Percentiles rank a stretch among this genome's conserved stretches.
Evolutionary conservation across 1,140 invertebrate genomes (phyloP).

Genomic region (Diplogasteroides magnus): DNA sequence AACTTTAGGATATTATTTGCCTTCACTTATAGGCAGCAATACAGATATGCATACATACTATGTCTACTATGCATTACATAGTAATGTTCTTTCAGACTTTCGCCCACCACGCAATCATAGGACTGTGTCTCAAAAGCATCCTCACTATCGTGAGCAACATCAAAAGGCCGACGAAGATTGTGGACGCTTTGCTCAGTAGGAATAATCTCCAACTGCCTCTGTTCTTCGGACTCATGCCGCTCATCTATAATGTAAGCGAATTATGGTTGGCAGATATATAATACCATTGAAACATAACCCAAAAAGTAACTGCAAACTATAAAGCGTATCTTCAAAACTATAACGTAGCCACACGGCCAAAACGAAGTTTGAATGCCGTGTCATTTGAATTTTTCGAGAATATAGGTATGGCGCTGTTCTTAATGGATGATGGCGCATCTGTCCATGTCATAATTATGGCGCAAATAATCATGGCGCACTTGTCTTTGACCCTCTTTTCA

Average conservation of each 20-base stretch:
- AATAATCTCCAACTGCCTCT: conserved; percentile 35
- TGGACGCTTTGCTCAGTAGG: conserved; percentile 13
- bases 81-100: conserved; percentile 23
- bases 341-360: not conserved
- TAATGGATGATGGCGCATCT: no score
- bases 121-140: conserved; percentile 21
- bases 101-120: conserved; percentile 30
- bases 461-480: no score
- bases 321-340: no score
- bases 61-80: no score
- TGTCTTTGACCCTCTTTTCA: no score
- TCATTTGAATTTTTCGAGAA: not conserved
- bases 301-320: no score
- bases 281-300: no score
- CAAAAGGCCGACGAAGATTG: conserved; percentile 15
- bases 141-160: conserved; percentile 22
- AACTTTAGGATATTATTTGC: no score
- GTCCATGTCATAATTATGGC: no score
- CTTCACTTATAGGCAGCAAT: not conserved
- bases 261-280: no score
- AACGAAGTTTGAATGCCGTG: not conserved
- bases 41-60: no score
- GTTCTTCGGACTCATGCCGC: conserved; percentile 39
- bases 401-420: conserved; percentile 25
- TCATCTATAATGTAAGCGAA: conserved; percentile 46